Evolutionary conservation across 2,797 vertebrate genomes (phyloP).

Genomic region (Tragelaphus eurycerus): DNA sequence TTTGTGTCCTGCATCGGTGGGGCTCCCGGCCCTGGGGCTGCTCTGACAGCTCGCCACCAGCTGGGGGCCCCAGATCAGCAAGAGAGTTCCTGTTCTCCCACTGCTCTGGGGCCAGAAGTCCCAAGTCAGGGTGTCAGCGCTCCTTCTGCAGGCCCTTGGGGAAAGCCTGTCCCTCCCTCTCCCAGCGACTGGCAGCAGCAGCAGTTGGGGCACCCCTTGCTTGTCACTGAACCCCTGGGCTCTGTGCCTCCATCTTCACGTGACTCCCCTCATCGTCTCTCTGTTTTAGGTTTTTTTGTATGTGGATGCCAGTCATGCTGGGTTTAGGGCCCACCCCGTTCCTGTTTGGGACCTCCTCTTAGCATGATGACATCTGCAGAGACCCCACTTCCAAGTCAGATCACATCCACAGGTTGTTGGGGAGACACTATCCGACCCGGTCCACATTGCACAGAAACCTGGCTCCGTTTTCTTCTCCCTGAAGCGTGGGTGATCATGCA

Average conservation of each 20-base stretch:
- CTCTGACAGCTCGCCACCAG: rapidly evolving
- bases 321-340: background rate
- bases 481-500: rapidly evolving
- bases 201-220: rapidly evolving
- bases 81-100: background rate
- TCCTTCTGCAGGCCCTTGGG: background rate
- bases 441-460: background rate
- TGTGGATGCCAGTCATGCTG: background rate
- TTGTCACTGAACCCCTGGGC: background rate
- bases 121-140: background rate
- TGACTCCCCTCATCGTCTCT: background rate
- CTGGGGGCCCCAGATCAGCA: too few relatives aligned
- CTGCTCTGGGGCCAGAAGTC: background rate
- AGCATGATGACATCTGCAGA: background rate
- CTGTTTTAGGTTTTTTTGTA: background rate
- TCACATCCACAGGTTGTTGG: background rate
- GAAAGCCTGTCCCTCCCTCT: rapidly evolving
- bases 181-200: background rate
- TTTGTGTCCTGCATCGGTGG: rapidly evolving
- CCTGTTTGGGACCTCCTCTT: too few relatives aligned
- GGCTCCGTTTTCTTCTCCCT: background rate
- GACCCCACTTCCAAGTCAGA: background rate
- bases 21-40: too few relatives aligned
- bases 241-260: rapidly evolving
- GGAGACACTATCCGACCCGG: background rate